These are phyloP conservation scores for Lutjanus erythropterus DNA, from an alignment of 2,113 vertebrate species.

Conservation along the genomic window DNA sequence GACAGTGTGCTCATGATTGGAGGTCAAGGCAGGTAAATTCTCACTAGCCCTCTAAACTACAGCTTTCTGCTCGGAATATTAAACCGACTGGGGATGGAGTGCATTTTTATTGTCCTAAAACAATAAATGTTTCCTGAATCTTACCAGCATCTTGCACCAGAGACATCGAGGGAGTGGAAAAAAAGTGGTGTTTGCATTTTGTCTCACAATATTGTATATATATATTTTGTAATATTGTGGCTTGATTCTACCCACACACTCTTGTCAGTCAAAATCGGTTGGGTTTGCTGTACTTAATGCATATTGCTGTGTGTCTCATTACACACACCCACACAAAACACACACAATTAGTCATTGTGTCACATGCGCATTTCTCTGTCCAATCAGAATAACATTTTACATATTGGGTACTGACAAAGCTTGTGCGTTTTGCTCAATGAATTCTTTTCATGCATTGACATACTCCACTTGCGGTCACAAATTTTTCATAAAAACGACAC, in stretches of 20 bases:
- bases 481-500: neutral
- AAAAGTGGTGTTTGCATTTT: neutral
- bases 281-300: no score
- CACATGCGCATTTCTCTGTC: neutral
- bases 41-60: neutral
- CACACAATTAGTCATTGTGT: conserved; percentile 5
- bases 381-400: neutral
- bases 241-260: conserved; percentile 12
- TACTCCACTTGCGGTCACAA: no score
- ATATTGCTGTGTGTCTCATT: neutral
- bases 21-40: conserved; percentile 1
- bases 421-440: neutral
- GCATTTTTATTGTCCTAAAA: neutral
- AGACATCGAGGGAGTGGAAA: neutral
- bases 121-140: neutral
- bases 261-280: conserved; percentile 18
- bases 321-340: neutral
- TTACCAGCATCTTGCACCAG: neutral
- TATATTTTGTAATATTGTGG: neutral
- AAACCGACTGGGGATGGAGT: neutral
- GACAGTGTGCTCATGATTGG: neutral
- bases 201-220: neutral
- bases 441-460: neutral
- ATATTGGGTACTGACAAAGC: neutral
- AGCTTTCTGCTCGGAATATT: conserved; percentile 2